Evolutionary conservation across 2,888 invertebrate genomes (phyloP).

Genomic region (Trichogramma evanescens): DNA sequence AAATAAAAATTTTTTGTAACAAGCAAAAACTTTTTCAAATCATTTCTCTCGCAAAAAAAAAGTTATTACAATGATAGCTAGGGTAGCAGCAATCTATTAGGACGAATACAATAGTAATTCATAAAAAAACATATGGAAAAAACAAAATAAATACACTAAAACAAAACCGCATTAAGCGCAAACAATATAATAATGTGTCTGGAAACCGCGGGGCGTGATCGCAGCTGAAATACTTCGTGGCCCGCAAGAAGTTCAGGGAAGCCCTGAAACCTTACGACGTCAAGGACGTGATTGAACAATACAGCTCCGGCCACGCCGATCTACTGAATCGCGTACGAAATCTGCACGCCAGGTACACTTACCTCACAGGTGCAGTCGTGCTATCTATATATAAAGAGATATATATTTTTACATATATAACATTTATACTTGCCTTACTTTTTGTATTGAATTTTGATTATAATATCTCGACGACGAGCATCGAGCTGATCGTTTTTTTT

Average conservation of each 20-base stretch:
- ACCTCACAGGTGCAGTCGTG: conserved; percentile 20
- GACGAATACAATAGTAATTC: too few species aligned
- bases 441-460: neutral
- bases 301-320: conserved; percentile 81
- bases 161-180: conserved; percentile 22
- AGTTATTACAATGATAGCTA: too few species aligned
- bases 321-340: conserved; percentile 81
- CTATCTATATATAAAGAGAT: conserved; percentile 1
- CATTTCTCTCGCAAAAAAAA: too few species aligned
- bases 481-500: conserved; percentile 4
- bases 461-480: conserved; percentile 1
- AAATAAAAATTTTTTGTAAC: too few species aligned
- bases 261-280: conserved; percentile 89
- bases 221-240: conserved; percentile 80
- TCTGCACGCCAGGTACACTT: conserved; percentile 68
- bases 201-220: conserved; percentile 26
- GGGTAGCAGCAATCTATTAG: too few species aligned
- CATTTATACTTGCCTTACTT: neutral
- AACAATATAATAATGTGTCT: conserved; percentile 29
- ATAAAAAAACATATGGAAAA: neutral
- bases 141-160: conserved; percentile 16
- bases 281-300: conserved; percentile 90
- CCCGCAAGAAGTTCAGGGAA: conserved; percentile 85
- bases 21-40: too few species aligned
- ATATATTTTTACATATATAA: neutral